phyloP scores from a whole-genome alignment of 2,888 invertebrate species.

The Drosophila meridionalis region DNA sequence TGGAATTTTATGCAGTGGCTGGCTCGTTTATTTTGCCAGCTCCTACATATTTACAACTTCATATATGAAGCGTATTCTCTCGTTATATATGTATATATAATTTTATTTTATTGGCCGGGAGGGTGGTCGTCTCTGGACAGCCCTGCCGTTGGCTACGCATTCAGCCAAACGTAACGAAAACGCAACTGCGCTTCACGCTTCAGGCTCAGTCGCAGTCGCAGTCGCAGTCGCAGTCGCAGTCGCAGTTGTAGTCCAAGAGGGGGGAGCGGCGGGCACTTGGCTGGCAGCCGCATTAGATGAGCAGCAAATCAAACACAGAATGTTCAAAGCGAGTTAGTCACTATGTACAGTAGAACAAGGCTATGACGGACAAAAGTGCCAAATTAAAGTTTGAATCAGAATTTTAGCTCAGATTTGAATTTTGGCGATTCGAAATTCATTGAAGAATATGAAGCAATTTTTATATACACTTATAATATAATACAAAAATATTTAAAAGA shows the following conservation, averaged over 20 bases:
- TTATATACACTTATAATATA: neutral
- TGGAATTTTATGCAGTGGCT: constrained; percentile 77
- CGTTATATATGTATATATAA: neutral
- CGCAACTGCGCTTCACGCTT: constrained; percentile 80
- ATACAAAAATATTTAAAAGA: neutral
- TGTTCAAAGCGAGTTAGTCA: constrained; percentile 16
- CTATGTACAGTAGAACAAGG: constrained; percentile 28
- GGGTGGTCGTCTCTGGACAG: constrained; percentile 57
- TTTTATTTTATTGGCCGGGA: constrained; percentile 60
- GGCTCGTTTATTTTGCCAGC: constrained; percentile 66
- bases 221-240: constrained; percentile 20
- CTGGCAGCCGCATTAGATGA: constrained; percentile 54
- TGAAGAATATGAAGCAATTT: neutral
- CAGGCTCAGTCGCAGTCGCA: constrained; percentile 45
- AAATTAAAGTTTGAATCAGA: neutral
- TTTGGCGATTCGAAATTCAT: neutral
- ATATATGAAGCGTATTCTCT: constrained; percentile 57
- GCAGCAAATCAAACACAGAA: constrained; percentile 58
- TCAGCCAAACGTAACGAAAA: constrained; percentile 78
- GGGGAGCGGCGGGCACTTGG: constrained; percentile 20
- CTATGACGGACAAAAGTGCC: neutral
- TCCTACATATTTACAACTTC: constrained; percentile 72
- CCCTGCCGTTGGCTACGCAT: constrained; percentile 54
- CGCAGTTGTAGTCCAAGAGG: constrained; percentile 1
- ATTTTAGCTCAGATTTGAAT: neutral